Percentiles rank a stretch among this genome's conserved stretches.
These are phyloP conservation scores for Dendrocincla fuliginosa DNA, from an alignment of 2,797 vertebrate genomes.

Conservation along the genomic window DNA sequence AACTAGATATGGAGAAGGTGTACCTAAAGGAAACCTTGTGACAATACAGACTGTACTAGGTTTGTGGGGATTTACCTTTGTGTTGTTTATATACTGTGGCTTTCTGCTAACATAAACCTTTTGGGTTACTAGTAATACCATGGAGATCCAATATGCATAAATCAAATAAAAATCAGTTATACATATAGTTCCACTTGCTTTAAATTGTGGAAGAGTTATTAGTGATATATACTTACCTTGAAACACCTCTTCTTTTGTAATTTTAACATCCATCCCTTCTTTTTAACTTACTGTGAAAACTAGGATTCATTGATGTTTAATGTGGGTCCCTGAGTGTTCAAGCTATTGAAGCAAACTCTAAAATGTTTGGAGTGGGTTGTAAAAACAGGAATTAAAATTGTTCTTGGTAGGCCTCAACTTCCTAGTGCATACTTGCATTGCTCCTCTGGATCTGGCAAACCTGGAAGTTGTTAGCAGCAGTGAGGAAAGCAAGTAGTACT, in stretches of 20 bases:
- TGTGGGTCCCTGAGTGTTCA: not conserved
- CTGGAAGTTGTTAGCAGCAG: not conserved
- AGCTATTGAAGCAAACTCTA: not conserved
- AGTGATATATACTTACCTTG: not conserved
- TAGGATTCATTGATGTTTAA: not conserved
- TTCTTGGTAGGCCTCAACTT: not conserved
- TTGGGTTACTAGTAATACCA: not conserved
- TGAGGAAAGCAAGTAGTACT: not conserved
- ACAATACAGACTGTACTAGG: not conserved
- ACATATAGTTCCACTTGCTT: not conserved
- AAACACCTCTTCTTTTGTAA: not conserved
- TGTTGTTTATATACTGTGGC: not conserved
- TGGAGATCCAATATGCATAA: not conserved
- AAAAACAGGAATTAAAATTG: slow-evolving; percentile 9
- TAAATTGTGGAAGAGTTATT: not conserved
- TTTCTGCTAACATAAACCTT: not conserved
- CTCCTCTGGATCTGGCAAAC: not conserved
- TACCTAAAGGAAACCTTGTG: not conserved
- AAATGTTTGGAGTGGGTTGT: not conserved
- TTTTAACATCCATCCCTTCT: not conserved
- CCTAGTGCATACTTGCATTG: not conserved
- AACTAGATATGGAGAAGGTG: not conserved
- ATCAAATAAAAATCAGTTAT: not conserved
- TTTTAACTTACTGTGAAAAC: not conserved
- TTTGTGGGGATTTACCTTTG: not conserved